Percentiles rank a stretch among this genome's conserved stretches.
Conservation (phyloP, 1,140 invertebrate genomes). For the Sarcophaga peregrina region DNA sequence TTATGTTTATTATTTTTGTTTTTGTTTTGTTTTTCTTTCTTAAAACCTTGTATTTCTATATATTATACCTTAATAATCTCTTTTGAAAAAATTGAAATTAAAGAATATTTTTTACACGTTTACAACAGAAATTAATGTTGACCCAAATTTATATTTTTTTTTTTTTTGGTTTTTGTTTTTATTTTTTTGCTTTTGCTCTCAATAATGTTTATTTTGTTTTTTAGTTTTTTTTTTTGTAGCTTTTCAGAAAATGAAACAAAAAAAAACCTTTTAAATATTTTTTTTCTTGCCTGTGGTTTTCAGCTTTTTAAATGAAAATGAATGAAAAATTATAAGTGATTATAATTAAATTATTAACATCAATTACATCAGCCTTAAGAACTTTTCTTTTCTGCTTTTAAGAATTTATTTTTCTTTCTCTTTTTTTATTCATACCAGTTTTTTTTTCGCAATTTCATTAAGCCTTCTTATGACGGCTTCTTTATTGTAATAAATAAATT, state of each 20-base stretch:
- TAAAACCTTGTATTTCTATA: no score
- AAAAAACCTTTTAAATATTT: not conserved
- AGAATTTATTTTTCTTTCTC: no score
- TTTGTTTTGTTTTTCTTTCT: no score
- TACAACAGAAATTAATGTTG: not conserved
- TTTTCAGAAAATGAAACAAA: not conserved
- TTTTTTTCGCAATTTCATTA: no score
- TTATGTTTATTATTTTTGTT: no score
- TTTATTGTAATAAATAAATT: no score
- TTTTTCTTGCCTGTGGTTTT: conserved; percentile 4
- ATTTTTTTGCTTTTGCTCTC: no score
- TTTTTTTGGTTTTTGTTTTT: not conserved
- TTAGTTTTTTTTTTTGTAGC: not conserved
- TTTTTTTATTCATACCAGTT: no score
- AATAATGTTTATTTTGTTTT: not conserved
- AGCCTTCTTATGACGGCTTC: no score
- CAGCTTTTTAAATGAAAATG: not conserved
- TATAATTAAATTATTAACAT: conserved; percentile 12
- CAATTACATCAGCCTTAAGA: not conserved
- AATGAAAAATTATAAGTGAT: conserved; percentile 11
- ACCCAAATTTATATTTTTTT: not conserved
- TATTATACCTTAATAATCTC: no score
- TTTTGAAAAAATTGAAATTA: no score
- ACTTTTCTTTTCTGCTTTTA: no score
- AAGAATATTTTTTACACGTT: not conserved